These are phyloP conservation scores for Chloroceryle amazona DNA, from an alignment of 2,797 vertebrate species.

Conservation along the genomic window DNA sequence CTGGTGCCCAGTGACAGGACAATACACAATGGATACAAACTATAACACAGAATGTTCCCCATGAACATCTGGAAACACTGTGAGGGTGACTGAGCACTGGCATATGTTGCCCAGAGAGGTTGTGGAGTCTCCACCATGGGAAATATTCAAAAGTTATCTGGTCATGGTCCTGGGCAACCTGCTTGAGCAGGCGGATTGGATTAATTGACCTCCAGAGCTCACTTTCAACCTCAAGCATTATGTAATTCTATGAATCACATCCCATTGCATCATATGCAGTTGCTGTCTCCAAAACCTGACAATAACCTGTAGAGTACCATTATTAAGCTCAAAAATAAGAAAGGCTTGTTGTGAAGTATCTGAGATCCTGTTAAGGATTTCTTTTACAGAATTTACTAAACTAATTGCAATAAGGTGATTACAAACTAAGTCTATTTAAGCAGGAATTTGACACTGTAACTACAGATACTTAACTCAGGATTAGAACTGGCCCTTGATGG, in stretches of 20 bases:
- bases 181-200: no score
- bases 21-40: background rate
- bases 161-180: background rate
- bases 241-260: background rate
- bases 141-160: background rate
- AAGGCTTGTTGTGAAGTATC: background rate
- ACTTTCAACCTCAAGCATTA: background rate
- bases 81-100: no score
- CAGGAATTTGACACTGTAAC: background rate
- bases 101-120: background rate
- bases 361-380: background rate
- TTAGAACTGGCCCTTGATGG: background rate
- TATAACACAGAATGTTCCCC: background rate
- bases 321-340: background rate
- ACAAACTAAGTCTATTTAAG: constrained; percentile 5
- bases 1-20: background rate
- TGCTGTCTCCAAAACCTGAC: background rate
- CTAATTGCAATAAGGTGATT: constrained; percentile 23
- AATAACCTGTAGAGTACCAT: background rate
- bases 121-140: background rate
- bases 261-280: background rate
- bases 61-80: no score
- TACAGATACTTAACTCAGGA: background rate
- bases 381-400: constrained; percentile 17
- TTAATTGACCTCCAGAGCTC: background rate